Evolutionary conservation across 2,797 vertebrate genomes (phyloP), one percentile per base, ranked within the genome.

Genomic region (Holocentrus rufus): DNA sequence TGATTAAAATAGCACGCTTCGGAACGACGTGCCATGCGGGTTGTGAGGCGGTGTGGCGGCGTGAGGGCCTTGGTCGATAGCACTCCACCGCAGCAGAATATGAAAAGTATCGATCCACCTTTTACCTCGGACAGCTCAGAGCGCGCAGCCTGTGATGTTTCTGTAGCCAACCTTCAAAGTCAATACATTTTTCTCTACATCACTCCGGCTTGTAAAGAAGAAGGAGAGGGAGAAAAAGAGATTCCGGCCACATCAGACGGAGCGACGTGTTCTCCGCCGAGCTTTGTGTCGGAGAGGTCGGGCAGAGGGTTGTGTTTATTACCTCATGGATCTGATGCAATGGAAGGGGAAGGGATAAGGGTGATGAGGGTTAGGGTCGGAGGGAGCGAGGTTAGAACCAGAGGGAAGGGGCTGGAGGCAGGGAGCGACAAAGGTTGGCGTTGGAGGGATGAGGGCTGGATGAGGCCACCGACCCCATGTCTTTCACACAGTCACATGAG

Each of bases 21-120:
- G 69, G 79, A 85, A 69, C 20, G 72, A 60, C 62, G 52, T 11
- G 65, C 65, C 50, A 54, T 22, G 79, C 76, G 67, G 76, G 74
- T 80, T 79, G 81, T 69, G 85, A 87, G 83, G 88, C 81, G 15
- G 52, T 14, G 66, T 66, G 71, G 81, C 76, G 79, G 76, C 63
- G 79, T 46, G 84, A 84, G 82, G 82, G 80, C 79, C 64, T 49
- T 77, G 89, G 93, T 94, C 92, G 90, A 94, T 94, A 92, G 77
- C 87, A 83, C 91, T 92, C 83, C 80, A 83, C 85, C 80, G 27
- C 82, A 54, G 83, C 65, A 68, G 88, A 92, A 93, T 93, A 93
- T 93, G 89, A 94, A 93, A 92, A 89, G 75, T 91, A 94, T 95
- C 85, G 92, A 94, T 94, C 85, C 66, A 69, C 86, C 80, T 86